Evolutionary conservation across 2,888 invertebrate species (phyloP).

Genomic region (Melanostoma mellinum): DNA sequence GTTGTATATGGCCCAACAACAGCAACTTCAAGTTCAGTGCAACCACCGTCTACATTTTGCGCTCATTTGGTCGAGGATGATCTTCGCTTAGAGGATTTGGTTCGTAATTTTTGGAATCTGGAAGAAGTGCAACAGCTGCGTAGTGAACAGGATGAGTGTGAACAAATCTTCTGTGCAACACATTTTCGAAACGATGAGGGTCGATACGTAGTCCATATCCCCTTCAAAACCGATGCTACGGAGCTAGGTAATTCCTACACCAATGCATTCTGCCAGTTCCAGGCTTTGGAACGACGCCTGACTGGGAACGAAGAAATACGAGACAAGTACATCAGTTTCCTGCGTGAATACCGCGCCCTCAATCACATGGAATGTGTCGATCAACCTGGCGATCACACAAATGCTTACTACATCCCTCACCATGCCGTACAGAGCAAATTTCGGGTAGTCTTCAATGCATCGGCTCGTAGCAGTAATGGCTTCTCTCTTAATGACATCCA

Average conservation of each 20-base stretch:
- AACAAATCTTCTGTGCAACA: slow-evolving; percentile 15
- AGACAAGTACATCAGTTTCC: slow-evolving; percentile 31
- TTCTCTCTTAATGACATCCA: slow-evolving; percentile 46
- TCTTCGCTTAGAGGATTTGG: slow-evolving; percentile 24
- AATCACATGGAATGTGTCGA: slow-evolving; percentile 9
- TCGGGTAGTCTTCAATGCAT: slow-evolving; percentile 49
- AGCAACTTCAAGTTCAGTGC: neutral
- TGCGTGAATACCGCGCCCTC: slow-evolving; percentile 10
- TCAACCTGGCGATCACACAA: neutral
- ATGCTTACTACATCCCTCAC: slow-evolving; percentile 1
- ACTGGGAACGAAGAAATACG: slow-evolving; percentile 13
- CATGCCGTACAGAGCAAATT: slow-evolving; percentile 37
- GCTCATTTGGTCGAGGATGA: neutral
- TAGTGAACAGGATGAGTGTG: slow-evolving; percentile 12
- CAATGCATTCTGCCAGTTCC: slow-evolving; percentile 30
- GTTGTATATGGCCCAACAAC: slow-evolving; percentile 39
- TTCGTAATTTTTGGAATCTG: slow-evolving; percentile 37
- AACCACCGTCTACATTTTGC: neutral
- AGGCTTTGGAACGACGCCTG: slow-evolving; percentile 34
- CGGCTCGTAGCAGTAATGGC: slow-evolving; percentile 21
- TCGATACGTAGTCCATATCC: slow-evolving; percentile 44
- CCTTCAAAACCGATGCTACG: slow-evolving; percentile 17
- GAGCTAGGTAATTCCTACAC: slow-evolving; percentile 25
- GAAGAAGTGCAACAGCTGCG: slow-evolving; percentile 12
- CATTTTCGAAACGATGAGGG: slow-evolving; percentile 1